Evolutionary conservation across 2,113 vertebrate genomes (phyloP), one percentile per base, ranked within the genome.

Genomic region (Rynchops niger): DNA sequence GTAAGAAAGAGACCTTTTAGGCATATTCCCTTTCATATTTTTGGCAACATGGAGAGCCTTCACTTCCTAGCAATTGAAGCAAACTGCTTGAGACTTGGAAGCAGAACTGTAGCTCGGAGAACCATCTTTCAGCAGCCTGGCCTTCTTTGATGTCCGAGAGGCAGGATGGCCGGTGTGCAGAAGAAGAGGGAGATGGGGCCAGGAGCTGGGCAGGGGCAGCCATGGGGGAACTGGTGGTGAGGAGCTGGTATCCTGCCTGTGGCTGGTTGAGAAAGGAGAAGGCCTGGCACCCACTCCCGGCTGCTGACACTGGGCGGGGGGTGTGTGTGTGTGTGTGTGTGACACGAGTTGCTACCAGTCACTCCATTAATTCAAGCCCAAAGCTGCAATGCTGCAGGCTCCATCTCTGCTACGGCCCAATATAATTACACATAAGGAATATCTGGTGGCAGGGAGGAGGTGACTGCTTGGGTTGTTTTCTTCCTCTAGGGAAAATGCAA

Each of bases 101-200:
- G 16, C 5, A 66, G 16, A 49, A 23, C 30, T 61, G 1, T 10
- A 81, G 55, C 29, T 82, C 43, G 53, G 3, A 55, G 50, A 47
- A 71, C 8, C 18, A 25, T 67, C 65, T 74, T 66, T 66, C 32
- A 42, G 34, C 23, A 56, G 40, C 16, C 5, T 0, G 0, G 45
- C 16, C 25, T 66, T 38, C 77, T 73, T 14, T 50, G 55, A 26
- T n/a, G 15, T 50, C n/a, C 2, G 2, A 80, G 43, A 55, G 62
- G 23, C 32, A 79, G 29, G 43, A 40, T 40, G 63, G 52, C 29
- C 0, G 2, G 5, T 25, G 15, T 21, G 23, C 0, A 1, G 12
- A 22, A 22, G 34, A 30, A 36, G 32, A 18, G 19, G 15, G 29
- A 55, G 18, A 17, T 59, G 40, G 7, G 23, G 9, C 36, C 84